Percentiles rank a stretch among this genome's conserved stretches.
phyloP scores from a whole-genome alignment of 2,888 invertebrate species.

The Seira musarum region DNA sequence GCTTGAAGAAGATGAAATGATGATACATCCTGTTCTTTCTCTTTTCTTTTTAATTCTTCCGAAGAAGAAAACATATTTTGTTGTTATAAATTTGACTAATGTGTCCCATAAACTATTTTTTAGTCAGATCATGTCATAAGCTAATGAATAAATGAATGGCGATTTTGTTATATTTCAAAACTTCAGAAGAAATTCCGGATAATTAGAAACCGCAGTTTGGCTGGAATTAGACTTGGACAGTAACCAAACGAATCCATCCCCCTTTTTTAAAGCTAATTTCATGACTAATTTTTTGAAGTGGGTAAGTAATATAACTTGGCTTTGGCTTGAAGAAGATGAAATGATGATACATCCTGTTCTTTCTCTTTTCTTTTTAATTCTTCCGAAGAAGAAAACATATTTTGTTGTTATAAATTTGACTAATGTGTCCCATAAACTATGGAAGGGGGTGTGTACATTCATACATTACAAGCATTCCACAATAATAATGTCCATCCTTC shows the following conservation, averaged over 20 bases:
- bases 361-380: neutral
- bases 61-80: slow-evolving; percentile 37
- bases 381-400: slow-evolving; percentile 20
- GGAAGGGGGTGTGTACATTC: slow-evolving; percentile 61
- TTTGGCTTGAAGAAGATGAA: too few species aligned
- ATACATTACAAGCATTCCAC: slow-evolving; percentile 18
- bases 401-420: slow-evolving; percentile 62
- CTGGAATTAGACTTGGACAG: too few species aligned
- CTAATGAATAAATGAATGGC: too few species aligned
- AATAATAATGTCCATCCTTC: slow-evolving; percentile 24
- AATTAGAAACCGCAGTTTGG: too few species aligned
- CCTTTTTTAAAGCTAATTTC: too few species aligned
- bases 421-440: slow-evolving; percentile 68
- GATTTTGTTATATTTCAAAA: too few species aligned
- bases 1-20: slow-evolving; percentile 42
- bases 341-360: too few species aligned
- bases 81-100: slow-evolving; percentile 65
- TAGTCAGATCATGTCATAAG: too few species aligned
- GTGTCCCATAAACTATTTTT: slow-evolving; percentile 67
- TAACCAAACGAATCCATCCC: too few species aligned
- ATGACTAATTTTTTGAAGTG: too few species aligned
- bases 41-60: slow-evolving; percentile 1
- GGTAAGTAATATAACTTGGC: too few species aligned
- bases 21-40: neutral
- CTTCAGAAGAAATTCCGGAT: too few species aligned